A percentile compares a stretch with the other conserved stretches of the same genome.
Evolutionary conservation across 2,113 vertebrate species (phyloP).

Genomic region (Tonatia bakeri): DNA sequence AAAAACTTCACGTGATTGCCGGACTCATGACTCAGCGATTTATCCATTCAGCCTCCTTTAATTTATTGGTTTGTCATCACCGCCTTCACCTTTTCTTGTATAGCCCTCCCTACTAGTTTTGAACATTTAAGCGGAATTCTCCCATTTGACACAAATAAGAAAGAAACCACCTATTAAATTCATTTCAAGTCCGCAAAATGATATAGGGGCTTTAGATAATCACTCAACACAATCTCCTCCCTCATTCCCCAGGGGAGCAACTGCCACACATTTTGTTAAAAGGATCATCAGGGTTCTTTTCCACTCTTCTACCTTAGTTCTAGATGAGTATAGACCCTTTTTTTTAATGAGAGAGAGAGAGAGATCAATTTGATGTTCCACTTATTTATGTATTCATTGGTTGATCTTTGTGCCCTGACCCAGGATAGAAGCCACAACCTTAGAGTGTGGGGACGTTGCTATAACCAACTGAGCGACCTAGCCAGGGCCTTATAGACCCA

Average conservation of each 20-base stretch:
- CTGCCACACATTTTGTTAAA: constrained; percentile 2
- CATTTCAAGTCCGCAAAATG: neutral
- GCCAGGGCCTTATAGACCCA: neutral
- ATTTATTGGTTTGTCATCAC: constrained; percentile 78
- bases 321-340: neutral
- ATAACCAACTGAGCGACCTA: too few relatives aligned
- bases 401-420: too few relatives aligned
- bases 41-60: constrained; percentile 48
- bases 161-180: neutral
- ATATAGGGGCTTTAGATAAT: neutral
- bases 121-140: neutral
- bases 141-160: neutral
- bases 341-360: neutral
- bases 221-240: neutral
- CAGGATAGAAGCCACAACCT: too few relatives aligned
- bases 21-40: constrained; percentile 79
- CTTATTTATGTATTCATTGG: too few relatives aligned
- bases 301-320: neutral
- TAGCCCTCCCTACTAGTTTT: neutral
- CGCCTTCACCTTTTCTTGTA: constrained; percentile 67
- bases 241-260: neutral
- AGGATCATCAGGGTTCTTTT: neutral
- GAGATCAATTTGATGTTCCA: too few relatives aligned
- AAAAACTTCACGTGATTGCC: constrained; percentile 73
- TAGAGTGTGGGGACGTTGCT: too few relatives aligned